Conservation (phyloP, 2,797 vertebrate genomes). For the Bovichtus diacanthus region DNA sequence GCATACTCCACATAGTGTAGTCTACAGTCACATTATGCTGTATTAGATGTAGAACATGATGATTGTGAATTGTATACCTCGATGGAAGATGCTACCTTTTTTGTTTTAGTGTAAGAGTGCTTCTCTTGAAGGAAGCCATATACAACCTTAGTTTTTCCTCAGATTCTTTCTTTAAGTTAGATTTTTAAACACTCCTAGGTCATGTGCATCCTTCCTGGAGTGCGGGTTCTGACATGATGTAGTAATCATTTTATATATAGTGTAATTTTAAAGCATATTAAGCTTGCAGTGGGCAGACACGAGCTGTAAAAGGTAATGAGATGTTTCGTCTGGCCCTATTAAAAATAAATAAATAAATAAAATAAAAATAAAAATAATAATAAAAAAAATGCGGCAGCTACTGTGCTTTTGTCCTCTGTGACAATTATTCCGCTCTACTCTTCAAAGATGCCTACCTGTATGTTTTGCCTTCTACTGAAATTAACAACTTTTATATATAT, state of each 20-base stretch:
- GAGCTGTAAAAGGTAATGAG: slow-evolving; percentile 18
- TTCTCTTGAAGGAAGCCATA: slow-evolving; percentile 30
- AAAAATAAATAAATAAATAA: no score
- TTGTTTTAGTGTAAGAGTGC: slow-evolving; percentile 14
- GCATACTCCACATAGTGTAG: slow-evolving; percentile 15
- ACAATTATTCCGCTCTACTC: not conserved
- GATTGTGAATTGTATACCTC: slow-evolving; percentile 43
- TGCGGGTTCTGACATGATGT: not conserved
- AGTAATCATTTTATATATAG: not conserved
- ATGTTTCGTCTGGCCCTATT: not conserved
- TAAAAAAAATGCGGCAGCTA: slow-evolving; percentile 25
- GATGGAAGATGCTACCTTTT: slow-evolving; percentile 19
- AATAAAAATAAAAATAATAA: no score
- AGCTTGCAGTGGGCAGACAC: not conserved
- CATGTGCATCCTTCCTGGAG: slow-evolving; percentile 12
- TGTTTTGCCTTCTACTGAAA: not conserved
- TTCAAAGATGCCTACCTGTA: not conserved
- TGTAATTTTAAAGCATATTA: slow-evolving; percentile 11
- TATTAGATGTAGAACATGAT: slow-evolving; percentile 29
- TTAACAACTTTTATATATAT: not conserved
- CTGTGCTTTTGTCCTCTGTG: not conserved
- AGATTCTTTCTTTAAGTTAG: slow-evolving; percentile 5
- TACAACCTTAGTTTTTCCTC: slow-evolving; percentile 8
- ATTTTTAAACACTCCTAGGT: slow-evolving; percentile 37
- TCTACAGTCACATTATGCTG: slow-evolving; percentile 8